Conservation (phyloP, 2,113 vertebrate species). For the Sander lucioperca region DNA sequence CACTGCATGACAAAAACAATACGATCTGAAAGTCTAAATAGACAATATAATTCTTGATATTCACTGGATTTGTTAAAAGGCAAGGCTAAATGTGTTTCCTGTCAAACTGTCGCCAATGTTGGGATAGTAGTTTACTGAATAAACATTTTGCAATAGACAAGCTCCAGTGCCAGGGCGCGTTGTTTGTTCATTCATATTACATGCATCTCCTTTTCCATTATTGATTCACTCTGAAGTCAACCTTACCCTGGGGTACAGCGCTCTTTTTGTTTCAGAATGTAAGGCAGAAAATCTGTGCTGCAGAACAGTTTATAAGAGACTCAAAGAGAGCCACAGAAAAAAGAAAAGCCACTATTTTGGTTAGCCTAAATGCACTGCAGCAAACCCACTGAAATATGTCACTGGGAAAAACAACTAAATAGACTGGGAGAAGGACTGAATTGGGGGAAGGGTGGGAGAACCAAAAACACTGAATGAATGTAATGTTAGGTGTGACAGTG, state of each 20-base stretch:
- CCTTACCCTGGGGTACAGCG: constrained; percentile 43
- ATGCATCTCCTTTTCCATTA: constrained; percentile 68
- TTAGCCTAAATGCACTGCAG: constrained; percentile 36
- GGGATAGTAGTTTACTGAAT: constrained; percentile 52
- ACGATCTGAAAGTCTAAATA: not conserved
- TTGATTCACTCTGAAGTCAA: constrained; percentile 65
- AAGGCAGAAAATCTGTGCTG: constrained; percentile 36
- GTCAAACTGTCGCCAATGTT: not conserved
- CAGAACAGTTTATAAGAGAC: constrained; percentile 19
- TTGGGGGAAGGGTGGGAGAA: not conserved
- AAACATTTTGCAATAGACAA: constrained; percentile 57
- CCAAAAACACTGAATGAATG: not conserved
- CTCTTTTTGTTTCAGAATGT: constrained; percentile 48
- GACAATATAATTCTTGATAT: not conserved
- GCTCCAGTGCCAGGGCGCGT: constrained; percentile 33
- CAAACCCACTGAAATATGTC: constrained; percentile 23
- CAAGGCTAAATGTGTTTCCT: constrained; percentile 26
- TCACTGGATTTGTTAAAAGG: constrained; percentile 22
- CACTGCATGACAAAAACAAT: not conserved
- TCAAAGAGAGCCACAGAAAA: constrained; percentile 15
- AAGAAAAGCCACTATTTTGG: constrained; percentile 20
- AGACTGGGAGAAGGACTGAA: not conserved
- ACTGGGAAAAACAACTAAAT: not conserved
- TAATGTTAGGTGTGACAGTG: not conserved
- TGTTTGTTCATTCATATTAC: constrained; percentile 71